A percentile compares a stretch with the other conserved stretches of the same genome.
phyloP scores from a whole-genome alignment of 1,140 invertebrate species.

The Bombyx mandarina region DNA sequence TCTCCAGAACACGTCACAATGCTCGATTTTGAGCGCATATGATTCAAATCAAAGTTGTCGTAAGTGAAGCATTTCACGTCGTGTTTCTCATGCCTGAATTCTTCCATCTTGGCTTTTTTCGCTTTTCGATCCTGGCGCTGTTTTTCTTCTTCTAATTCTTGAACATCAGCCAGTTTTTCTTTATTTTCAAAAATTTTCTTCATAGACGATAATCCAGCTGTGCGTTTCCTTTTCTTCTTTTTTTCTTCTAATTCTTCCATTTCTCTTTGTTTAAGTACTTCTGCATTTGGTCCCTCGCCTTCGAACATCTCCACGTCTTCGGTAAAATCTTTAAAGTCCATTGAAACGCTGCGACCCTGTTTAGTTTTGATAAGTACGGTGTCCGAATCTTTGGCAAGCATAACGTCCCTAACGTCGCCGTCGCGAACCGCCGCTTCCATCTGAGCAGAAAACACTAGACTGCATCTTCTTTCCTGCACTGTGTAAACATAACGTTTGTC shows the following conservation, averaged over 20 bases:
- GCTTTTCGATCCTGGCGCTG: slow-evolving; percentile 47
- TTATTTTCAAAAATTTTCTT: slow-evolving; percentile 86
- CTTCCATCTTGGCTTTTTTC: slow-evolving; percentile 67
- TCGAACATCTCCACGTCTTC: slow-evolving; percentile 75
- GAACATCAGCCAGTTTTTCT: slow-evolving; percentile 76
- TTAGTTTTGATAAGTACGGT: slow-evolving; percentile 81
- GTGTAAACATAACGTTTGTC: slow-evolving; percentile 80
- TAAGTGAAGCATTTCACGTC: slow-evolving; percentile 47
- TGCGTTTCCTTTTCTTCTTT: slow-evolving; percentile 74
- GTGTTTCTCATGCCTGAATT: slow-evolving; percentile 53
- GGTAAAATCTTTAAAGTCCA: slow-evolving; percentile 77
- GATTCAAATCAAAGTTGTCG: slow-evolving; percentile 50
- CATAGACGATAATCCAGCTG: slow-evolving; percentile 72
- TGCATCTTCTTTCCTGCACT: slow-evolving; percentile 79
- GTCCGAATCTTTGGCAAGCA: slow-evolving; percentile 81
- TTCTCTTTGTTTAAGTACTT: slow-evolving; percentile 75
- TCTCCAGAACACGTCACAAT: slow-evolving; percentile 69
- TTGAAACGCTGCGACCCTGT: slow-evolving; percentile 79
- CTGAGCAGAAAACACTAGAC: slow-evolving; percentile 81
- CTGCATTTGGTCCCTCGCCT: slow-evolving; percentile 75
- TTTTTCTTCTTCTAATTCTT: slow-evolving; percentile 66
- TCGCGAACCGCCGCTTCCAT: slow-evolving; percentile 83
- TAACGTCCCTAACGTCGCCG: slow-evolving; percentile 82
- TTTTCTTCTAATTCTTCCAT: slow-evolving; percentile 71
- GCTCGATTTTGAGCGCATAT: slow-evolving; percentile 65